Evolutionary conservation across 1,140 invertebrate species (phyloP).

Genomic region (Orussus abietinus): DNA sequence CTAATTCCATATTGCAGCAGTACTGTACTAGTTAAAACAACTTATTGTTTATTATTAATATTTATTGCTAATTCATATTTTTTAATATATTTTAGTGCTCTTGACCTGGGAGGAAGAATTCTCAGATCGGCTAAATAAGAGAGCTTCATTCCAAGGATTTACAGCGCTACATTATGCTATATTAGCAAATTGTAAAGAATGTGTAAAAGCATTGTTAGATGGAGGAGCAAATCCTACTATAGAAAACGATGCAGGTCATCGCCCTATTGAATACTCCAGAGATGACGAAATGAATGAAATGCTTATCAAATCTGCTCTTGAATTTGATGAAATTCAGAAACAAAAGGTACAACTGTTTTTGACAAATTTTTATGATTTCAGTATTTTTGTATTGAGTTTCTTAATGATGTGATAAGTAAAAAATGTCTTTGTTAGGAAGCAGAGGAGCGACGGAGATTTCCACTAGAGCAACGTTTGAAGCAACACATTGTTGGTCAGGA

Average conservation of each 20-base stretch:
- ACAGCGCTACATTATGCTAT: conserved; percentile 89
- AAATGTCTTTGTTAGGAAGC: conserved; percentile 53
- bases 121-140: conserved; percentile 67
- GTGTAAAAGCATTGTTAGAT: conserved; percentile 60
- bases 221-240: conserved; percentile 68
- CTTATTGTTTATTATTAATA: not conserved
- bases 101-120: conserved; percentile 76
- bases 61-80: conserved; percentile 2
- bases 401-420: conserved; percentile 7
- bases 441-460: conserved; percentile 81
- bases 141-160: conserved; percentile 77
- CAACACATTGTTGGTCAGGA: conserved; percentile 87
- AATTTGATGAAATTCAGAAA: conserved; percentile 42
- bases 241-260: conserved; percentile 75
- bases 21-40: not conserved
- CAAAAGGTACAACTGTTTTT: conserved; percentile 35
- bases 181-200: conserved; percentile 65
- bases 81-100: conserved; percentile 54
- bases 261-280: conserved; percentile 71
- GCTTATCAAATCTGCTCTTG: conserved; percentile 36
- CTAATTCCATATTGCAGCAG: not conserved
- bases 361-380: conserved; percentile 8
- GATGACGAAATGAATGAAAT: conserved; percentile 58
- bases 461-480: conserved; percentile 81
- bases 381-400: not conserved